phyloP scores from a whole-genome alignment of 2,888 invertebrate genomes.

The Eupithecia tripunctaria region DNA sequence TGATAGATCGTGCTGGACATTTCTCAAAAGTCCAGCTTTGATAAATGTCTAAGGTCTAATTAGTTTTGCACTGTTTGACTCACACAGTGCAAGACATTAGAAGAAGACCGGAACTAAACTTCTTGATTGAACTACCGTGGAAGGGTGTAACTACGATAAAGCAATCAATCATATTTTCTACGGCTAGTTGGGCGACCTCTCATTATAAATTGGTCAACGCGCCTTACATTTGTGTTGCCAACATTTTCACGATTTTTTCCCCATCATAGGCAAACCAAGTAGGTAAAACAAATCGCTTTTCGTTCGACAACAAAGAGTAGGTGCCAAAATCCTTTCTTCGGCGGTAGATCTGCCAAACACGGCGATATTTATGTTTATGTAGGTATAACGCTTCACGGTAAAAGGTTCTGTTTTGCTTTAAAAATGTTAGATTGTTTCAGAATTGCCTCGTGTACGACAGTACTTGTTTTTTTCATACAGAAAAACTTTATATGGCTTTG shows the following conservation, averaged over 20 bases:
- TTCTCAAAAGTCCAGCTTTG: neutral
- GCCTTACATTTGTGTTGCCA: neutral
- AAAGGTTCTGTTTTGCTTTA: neutral
- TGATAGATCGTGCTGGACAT: neutral
- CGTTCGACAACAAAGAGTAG: neutral
- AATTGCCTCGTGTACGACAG: constrained; percentile 4
- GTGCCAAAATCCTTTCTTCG: neutral
- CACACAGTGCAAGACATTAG: neutral
- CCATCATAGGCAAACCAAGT: neutral
- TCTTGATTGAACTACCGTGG: neutral
- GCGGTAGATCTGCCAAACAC: neutral
- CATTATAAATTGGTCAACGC: neutral
- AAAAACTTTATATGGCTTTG: neutral
- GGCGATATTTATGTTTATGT: neutral
- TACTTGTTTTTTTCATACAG: neutral
- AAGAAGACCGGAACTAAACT: neutral
- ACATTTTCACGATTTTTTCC: neutral
- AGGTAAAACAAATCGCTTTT: neutral
- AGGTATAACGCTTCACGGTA: neutral
- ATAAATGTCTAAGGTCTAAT: too few relatives aligned
- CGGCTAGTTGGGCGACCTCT: neutral
- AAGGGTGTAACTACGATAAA: neutral
- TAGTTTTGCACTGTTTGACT: too few relatives aligned
- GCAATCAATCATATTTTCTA: neutral
- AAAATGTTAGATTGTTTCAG: neutral